Conservation (phyloP, 1,140 invertebrate genomes). For the Formica selysi region DNA sequence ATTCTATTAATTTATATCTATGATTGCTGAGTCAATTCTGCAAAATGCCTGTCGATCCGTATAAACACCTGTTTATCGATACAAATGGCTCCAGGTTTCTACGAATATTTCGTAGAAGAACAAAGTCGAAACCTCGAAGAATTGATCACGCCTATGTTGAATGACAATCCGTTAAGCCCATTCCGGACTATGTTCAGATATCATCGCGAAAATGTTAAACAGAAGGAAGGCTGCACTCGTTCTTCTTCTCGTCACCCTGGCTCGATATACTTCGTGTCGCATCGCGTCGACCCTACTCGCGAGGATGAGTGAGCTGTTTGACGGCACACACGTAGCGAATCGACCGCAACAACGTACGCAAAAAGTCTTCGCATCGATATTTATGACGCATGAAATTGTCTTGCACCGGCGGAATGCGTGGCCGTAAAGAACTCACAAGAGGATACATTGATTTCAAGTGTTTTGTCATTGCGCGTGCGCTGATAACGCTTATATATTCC, state of each 20-base stretch:
- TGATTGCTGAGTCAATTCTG: not conserved
- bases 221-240: conserved; percentile 64
- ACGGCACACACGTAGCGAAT: conserved; percentile 46
- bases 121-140: conserved; percentile 69
- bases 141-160: conserved; percentile 71
- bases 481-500: conserved; percentile 63
- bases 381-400: conserved; percentile 62
- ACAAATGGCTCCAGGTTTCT: conserved; percentile 25
- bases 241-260: conserved; percentile 47
- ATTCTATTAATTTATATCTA: not conserved
- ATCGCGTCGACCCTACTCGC: conserved; percentile 40
- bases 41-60: not conserved
- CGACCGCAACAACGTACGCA: conserved; percentile 68
- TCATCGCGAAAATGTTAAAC: conserved; percentile 74
- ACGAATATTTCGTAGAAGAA: conserved; percentile 32
- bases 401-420: not conserved
- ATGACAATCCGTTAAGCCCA: conserved; percentile 71
- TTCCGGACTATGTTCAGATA: conserved; percentile 71
- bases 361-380: conserved; percentile 67
- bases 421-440: conserved; percentile 26
- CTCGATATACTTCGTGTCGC: not conserved
- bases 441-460: conserved; percentile 47
- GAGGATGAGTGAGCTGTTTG: conserved; percentile 44
- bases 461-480: conserved; percentile 56
- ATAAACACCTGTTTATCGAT: conserved; percentile 61